A percentile compares a stretch with the other conserved stretches of the same genome.
phyloP scores from a whole-genome alignment of 2,113 vertebrate genomes.

The Himantopus leucocephalus region DNA sequence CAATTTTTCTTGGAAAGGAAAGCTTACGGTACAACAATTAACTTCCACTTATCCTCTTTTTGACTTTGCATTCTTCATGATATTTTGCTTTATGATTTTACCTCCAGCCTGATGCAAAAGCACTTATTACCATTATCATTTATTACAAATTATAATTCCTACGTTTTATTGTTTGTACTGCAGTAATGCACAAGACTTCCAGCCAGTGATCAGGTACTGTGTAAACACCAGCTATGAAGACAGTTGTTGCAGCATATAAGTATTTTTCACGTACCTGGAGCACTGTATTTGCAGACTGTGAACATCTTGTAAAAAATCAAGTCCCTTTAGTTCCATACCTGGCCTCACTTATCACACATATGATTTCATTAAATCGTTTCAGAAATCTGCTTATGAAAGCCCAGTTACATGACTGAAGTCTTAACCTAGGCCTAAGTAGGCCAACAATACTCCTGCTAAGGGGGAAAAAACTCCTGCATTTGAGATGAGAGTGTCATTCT shows the following conservation, averaged over 20 bases:
- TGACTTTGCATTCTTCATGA: neutral
- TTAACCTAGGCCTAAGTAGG: neutral
- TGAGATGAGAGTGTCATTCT: neutral
- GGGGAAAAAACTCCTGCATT: neutral
- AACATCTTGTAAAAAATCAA: neutral
- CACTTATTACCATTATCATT: neutral
- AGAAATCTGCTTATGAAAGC: neutral
- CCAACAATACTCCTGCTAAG: neutral
- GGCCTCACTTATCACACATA: neutral
- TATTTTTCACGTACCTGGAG: neutral
- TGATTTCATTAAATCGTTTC: neutral
- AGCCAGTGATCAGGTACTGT: neutral
- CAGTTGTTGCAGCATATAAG: neutral
- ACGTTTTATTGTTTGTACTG: neutral
- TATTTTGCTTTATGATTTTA: neutral
- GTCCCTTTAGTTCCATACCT: neutral
- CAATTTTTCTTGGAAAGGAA: neutral
- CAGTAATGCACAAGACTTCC: neutral
- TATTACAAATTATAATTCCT: neutral
- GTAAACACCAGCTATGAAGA: neutral
- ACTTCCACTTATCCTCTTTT: neutral
- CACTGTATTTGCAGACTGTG: neutral
- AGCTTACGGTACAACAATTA: neutral
- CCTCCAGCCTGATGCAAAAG: neutral
- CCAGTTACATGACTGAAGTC: neutral